Evolutionary conservation across 92 coral and sea anemone genomes (phyloP).

Genomic region (Chrysogorgia sp.): DNA sequence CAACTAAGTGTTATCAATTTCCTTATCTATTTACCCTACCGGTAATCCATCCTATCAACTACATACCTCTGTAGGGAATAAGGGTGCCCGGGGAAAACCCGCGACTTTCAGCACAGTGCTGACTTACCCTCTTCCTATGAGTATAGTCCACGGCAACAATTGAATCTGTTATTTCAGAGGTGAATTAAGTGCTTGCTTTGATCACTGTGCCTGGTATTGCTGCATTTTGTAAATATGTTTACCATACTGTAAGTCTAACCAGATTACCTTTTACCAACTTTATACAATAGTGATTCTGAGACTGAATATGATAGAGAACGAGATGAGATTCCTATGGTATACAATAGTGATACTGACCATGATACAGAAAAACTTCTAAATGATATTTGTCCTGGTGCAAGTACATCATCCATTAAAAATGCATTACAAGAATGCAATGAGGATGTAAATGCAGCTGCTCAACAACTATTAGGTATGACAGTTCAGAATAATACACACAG

Average conservation of each 20-base stretch:
- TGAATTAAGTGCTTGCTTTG: too few species aligned
- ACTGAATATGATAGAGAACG: not conserved
- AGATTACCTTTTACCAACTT: not conserved
- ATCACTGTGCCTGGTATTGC: too few species aligned
- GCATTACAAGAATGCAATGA: conserved; percentile 13
- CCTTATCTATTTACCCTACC: too few species aligned
- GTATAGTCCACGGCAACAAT: too few species aligned
- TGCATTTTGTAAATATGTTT: not conserved
- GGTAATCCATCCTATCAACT: too few species aligned
- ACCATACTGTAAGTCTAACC: not conserved
- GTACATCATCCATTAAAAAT: not conserved
- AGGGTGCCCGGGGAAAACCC: too few species aligned
- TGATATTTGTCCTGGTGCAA: conserved; percentile 13
- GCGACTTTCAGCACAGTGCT: too few species aligned
- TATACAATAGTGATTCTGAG: conserved; percentile 7
- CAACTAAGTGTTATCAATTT: too few species aligned
- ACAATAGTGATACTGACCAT: not conserved
- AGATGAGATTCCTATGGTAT: not conserved
- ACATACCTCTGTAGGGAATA: too few species aligned
- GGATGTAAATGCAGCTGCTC: conserved; percentile 29
- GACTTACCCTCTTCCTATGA: too few species aligned
- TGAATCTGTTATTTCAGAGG: too few species aligned
- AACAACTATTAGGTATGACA: conserved; percentile 30
- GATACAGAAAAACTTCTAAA: conserved; percentile 6
- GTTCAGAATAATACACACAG: not conserved